Conservation (phyloP, 2,113 vertebrate species). For the Vimba vimba region DNA sequence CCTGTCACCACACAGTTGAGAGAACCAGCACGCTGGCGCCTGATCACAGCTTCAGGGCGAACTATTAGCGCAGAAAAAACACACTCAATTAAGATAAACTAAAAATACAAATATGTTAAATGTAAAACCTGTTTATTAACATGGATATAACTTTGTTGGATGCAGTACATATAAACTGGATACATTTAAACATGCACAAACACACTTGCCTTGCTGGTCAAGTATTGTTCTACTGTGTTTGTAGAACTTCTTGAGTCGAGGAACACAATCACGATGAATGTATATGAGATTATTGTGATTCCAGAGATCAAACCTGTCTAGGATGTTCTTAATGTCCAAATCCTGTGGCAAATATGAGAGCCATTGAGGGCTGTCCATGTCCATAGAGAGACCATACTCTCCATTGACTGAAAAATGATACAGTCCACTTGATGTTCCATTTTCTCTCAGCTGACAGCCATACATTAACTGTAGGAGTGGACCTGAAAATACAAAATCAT, state of each 20-base stretch:
- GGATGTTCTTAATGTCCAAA: not conserved
- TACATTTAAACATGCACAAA: not conserved
- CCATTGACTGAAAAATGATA: not conserved
- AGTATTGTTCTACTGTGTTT: not conserved
- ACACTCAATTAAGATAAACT: not conserved
- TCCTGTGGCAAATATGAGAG: not conserved
- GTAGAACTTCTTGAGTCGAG: not conserved
- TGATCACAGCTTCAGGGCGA: not conserved
- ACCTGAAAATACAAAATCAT: slow-evolving; percentile 5
- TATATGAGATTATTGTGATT: slow-evolving; percentile 22
- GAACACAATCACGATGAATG: slow-evolving; percentile 21
- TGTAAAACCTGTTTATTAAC: not conserved
- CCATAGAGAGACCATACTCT: not conserved
- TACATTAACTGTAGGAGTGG: slow-evolving; percentile 8
- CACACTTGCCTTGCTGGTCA: slow-evolving; percentile 11
- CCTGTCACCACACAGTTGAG: slow-evolving; percentile 14
- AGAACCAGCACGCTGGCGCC: not conserved
- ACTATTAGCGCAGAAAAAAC: not conserved
- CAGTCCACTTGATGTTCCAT: slow-evolving; percentile 6
- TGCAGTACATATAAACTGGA: not conserved
- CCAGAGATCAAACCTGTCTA: not conserved
- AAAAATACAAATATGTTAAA: not conserved
- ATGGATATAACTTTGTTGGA: not conserved
- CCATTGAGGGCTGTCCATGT: not conserved
- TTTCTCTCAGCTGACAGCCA: slow-evolving; percentile 2